Evolutionary conservation across 2,888 invertebrate genomes (phyloP).

Genomic region (Nephrotoma guestfalica): DNA sequence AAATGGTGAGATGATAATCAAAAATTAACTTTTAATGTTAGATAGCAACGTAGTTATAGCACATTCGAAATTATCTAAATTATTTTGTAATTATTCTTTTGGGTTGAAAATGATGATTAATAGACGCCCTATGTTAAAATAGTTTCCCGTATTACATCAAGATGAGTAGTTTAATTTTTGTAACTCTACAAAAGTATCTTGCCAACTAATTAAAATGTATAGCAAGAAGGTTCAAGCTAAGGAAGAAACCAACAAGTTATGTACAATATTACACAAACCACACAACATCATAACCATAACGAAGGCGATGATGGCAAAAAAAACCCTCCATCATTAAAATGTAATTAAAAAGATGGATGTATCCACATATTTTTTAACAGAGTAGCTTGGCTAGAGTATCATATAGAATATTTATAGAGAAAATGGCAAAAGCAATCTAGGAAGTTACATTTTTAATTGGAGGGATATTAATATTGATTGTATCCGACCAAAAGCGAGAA

Average conservation of each 20-base stretch:
- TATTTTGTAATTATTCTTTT: too few species aligned
- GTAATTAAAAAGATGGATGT: neutral
- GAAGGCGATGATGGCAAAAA: neutral
- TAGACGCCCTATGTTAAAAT: too few species aligned
- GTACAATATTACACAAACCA: neutral
- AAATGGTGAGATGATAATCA: too few species aligned
- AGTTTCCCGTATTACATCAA: too few species aligned
- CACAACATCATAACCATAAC: neutral
- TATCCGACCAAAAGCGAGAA: neutral
- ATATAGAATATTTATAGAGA: neutral
- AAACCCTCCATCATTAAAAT: neutral
- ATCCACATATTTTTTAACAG: neutral
- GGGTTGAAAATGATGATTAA: too few species aligned
- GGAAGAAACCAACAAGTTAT: neutral
- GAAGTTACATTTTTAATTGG: neutral
- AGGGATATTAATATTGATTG: neutral
- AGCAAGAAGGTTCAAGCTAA: neutral
- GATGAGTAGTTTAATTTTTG: too few species aligned
- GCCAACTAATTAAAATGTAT: neutral
- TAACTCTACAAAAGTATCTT: neutral
- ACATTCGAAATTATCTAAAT: too few species aligned
- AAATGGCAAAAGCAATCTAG: neutral
- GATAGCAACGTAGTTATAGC: too few species aligned
- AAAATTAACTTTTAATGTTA: too few species aligned
- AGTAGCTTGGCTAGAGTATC: neutral